These are phyloP conservation scores for Macrotis lagotis DNA, from an alignment of 2,113 vertebrate genomes.

Conservation along the genomic window DNA sequence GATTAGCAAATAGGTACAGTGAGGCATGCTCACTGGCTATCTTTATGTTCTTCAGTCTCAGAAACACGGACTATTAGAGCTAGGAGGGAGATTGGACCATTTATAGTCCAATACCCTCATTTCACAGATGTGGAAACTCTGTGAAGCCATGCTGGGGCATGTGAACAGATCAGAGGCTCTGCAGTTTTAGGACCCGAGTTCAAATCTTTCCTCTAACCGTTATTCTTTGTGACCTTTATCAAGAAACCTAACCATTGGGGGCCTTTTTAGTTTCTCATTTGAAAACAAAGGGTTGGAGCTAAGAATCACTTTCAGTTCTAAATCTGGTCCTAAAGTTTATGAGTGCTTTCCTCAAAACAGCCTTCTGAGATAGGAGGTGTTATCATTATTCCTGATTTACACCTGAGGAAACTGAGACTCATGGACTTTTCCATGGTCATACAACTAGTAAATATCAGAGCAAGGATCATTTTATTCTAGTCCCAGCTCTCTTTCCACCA, in stretches of 20 bases:
- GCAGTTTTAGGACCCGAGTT: not conserved
- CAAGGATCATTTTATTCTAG: not conserved
- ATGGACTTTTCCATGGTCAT: too few relatives aligned
- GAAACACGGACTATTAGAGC: not conserved
- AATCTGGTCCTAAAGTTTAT: not conserved
- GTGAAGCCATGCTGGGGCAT: not conserved
- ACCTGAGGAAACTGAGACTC: not conserved
- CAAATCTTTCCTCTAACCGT: not conserved
- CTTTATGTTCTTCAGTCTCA: not conserved
- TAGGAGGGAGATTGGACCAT: too few relatives aligned
- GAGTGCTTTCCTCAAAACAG: not conserved
- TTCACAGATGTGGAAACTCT: not conserved
- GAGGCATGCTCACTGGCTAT: too few relatives aligned
- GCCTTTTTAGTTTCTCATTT: not conserved
- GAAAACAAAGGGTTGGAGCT: not conserved
- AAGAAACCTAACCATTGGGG: not conserved
- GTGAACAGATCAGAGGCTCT: not conserved
- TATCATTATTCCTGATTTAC: not conserved
- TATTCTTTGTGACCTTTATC: not conserved
- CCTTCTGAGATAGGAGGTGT: not conserved
- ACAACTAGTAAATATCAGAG: not conserved
- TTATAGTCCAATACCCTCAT: not conserved
- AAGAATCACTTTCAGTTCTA: not conserved
- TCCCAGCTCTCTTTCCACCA: not conserved
- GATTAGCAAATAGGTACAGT: not conserved